Evolutionary conservation across 2,113 vertebrate genomes (phyloP).

Genomic region (Gavia stellata): DNA sequence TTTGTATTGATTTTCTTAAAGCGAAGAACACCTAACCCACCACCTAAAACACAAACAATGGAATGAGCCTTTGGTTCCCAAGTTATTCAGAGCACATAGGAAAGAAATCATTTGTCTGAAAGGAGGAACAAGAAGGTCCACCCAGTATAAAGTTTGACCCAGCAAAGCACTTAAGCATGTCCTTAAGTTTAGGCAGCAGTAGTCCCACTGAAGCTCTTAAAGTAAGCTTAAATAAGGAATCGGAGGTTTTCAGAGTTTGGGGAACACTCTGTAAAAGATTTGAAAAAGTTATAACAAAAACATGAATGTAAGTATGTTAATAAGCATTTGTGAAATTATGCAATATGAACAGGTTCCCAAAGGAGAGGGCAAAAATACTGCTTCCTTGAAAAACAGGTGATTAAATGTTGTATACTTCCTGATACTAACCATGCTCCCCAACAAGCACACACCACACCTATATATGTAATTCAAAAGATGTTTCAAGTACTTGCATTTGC

Average conservation of each 20-base stretch:
- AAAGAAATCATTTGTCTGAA: constrained; percentile 6
- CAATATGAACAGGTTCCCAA: neutral
- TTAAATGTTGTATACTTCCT: neutral
- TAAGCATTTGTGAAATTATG: neutral
- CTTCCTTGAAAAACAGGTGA: neutral
- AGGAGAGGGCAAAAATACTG: neutral
- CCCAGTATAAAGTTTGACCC: neutral
- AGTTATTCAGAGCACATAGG: neutral
- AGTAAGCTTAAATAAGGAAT: neutral
- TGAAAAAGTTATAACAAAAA: neutral
- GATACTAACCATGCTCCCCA: neutral
- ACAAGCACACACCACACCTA: neutral
- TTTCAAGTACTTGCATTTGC: neutral
- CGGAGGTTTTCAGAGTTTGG: neutral
- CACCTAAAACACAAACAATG: neutral
- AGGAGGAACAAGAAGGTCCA: constrained; percentile 8
- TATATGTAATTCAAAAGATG: neutral
- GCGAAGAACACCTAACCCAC: neutral
- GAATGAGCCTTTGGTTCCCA: neutral
- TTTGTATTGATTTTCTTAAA: constrained; percentile 43
- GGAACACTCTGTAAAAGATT: neutral
- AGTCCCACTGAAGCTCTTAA: neutral
- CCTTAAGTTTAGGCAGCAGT: neutral
- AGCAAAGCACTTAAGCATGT: neutral
- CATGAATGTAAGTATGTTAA: neutral